phyloP scores from a whole-genome alignment of 2,888 invertebrate genomes.

The Dasysyrphus albostriatus region DNA sequence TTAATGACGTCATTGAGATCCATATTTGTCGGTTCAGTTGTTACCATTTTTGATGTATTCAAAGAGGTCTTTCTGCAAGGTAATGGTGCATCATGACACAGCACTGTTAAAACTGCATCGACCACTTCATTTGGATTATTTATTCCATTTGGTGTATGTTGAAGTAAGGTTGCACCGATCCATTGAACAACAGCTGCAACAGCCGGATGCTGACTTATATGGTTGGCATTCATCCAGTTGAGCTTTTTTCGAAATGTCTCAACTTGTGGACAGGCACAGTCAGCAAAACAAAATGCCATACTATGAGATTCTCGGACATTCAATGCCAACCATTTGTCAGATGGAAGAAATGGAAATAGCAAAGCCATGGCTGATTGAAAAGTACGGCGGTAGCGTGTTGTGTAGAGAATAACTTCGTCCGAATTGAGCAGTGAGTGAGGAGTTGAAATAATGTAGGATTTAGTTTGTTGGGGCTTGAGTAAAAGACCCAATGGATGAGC shows the following conservation, averaged over 20 bases:
- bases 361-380: slow-evolving; percentile 95
- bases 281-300: slow-evolving; percentile 93
- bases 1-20: slow-evolving; percentile 83
- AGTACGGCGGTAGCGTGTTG: slow-evolving; percentile 94
- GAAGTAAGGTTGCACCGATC: slow-evolving; percentile 87
- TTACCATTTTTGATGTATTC: slow-evolving; percentile 71
- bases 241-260: slow-evolving; percentile 84
- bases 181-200: slow-evolving; percentile 89
- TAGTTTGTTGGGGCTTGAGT: slow-evolving; percentile 78
- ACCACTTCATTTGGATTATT: slow-evolving; percentile 87
- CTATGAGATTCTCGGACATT: slow-evolving; percentile 91
- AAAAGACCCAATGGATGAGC: slow-evolving; percentile 83
- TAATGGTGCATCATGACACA: slow-evolving; percentile 91
- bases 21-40: slow-evolving; percentile 77
- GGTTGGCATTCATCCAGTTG: slow-evolving; percentile 86
- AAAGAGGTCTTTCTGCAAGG: slow-evolving; percentile 86
- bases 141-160: slow-evolving; percentile 86
- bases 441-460: slow-evolving; percentile 79
- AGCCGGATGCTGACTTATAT: slow-evolving; percentile 90
- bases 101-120: slow-evolving; percentile 92
- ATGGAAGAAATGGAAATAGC: slow-evolving; percentile 89
- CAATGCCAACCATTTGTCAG: slow-evolving; percentile 87
- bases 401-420: slow-evolving; percentile 89
- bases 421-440: slow-evolving; percentile 82
- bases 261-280: slow-evolving; percentile 90